phyloP scores from a whole-genome alignment of 2,113 vertebrate genomes.

The Acanthochromis polyacanthus region DNA sequence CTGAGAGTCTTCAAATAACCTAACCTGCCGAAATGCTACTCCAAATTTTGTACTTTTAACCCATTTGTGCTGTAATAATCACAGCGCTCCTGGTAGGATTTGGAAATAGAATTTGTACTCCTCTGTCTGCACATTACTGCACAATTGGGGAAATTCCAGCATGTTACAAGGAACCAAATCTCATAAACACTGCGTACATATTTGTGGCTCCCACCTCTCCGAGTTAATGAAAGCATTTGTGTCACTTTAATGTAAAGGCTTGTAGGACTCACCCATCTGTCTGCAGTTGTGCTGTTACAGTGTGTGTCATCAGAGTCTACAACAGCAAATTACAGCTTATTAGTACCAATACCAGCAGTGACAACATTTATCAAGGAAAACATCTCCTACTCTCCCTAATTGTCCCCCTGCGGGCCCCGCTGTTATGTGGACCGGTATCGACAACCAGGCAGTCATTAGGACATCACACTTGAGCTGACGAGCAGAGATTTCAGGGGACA shows the following conservation, averaged over 20 bases:
- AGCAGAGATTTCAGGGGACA: conserved; percentile 59
- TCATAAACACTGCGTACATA: conserved; percentile 35
- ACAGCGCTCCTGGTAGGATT: not conserved
- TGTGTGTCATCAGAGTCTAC: conserved; percentile 61
- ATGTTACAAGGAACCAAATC: conserved; percentile 18
- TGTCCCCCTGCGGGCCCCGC: conserved; percentile 66
- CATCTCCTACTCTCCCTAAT: conserved; percentile 72
- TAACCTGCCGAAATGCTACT: not conserved
- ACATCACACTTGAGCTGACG: conserved; percentile 77
- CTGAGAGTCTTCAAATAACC: not conserved
- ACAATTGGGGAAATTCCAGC: conserved; percentile 21
- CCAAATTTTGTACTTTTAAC: not conserved
- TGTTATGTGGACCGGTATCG: conserved; percentile 67
- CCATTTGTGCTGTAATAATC: conserved; percentile 3
- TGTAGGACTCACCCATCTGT: conserved; percentile 60
- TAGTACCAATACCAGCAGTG: conserved; percentile 75
- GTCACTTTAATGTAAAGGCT: conserved; percentile 59
- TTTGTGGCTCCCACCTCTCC: conserved; percentile 16
- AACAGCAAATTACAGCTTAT: conserved; percentile 77
- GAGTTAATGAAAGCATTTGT: conserved; percentile 55
- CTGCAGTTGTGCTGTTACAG: conserved; percentile 43
- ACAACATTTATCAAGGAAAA: conserved; percentile 80
- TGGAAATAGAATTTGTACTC: not conserved
- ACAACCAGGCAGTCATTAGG: conserved; percentile 78
- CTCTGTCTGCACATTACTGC: not conserved